These are phyloP conservation scores for Iguana delicatissima DNA, from an alignment of 2,797 vertebrate genomes.

Conservation along the genomic window DNA sequence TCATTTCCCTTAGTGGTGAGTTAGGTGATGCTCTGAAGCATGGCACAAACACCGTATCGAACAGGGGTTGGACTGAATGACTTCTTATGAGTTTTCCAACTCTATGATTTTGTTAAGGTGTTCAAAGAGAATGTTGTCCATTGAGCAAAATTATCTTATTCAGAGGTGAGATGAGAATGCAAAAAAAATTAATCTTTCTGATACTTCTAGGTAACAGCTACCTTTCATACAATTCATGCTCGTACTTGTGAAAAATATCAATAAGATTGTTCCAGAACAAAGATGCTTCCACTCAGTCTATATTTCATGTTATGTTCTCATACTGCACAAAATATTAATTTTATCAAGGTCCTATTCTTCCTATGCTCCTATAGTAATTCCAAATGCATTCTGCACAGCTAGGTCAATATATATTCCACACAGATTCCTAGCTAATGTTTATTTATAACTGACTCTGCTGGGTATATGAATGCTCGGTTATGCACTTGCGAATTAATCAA, in stretches of 20 bases:
- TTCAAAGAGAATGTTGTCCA: background rate
- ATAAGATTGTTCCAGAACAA: background rate
- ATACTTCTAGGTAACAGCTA: background rate
- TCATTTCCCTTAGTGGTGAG: background rate
- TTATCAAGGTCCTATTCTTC: conserved; percentile 22
- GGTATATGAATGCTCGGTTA: conserved; percentile 39
- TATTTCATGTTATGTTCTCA: background rate
- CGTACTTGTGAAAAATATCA: background rate
- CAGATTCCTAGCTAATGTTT: conserved; percentile 44
- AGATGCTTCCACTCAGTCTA: background rate
- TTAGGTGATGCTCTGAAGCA: background rate
- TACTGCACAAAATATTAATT: conserved; percentile 2
- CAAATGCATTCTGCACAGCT: conserved; percentile 32
- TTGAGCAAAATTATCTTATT: background rate
- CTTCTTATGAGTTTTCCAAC: background rate
- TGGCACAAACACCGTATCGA: background rate
- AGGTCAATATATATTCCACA: conserved; percentile 48
- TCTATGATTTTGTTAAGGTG: background rate
- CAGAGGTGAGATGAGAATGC: background rate
- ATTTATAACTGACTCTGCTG: conserved; percentile 40
- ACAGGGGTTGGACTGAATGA: background rate
- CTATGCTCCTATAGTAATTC: background rate
- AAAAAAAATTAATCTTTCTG: background rate
- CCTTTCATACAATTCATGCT: background rate
- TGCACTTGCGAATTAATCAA: conserved; percentile 18